These are phyloP conservation scores for Ericerus pela DNA, from an alignment of 1,140 invertebrate species.

Conservation along the genomic window DNA sequence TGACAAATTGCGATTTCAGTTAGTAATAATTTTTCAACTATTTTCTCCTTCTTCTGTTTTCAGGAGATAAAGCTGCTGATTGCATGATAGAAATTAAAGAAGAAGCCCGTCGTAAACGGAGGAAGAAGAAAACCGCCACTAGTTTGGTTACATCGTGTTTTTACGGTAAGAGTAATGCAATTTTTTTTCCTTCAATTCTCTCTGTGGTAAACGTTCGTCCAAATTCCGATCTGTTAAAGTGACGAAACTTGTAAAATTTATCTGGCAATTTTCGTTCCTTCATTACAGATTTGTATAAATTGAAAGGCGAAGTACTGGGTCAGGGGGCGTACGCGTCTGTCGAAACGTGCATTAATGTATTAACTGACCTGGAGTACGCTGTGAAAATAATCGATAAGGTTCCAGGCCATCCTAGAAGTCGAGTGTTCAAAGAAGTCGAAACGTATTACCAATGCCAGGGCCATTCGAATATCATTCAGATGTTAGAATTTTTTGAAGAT, in stretches of 20 bases:
- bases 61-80: slow-evolving; percentile 25
- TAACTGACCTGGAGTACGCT: slow-evolving; percentile 83
- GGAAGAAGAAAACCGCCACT: slow-evolving; percentile 75
- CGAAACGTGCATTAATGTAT: slow-evolving; percentile 78
- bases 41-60: not conserved
- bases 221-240: not conserved
- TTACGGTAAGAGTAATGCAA: slow-evolving; percentile 44
- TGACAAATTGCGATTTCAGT: not conserved
- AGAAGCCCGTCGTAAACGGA: slow-evolving; percentile 66
- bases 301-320: slow-evolving; percentile 88
- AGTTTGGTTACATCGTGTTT: slow-evolving; percentile 75
- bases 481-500: slow-evolving; percentile 95
- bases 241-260: not conserved
- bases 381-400: slow-evolving; percentile 97
- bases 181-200: not conserved
- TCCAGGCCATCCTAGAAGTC: slow-evolving; percentile 72
- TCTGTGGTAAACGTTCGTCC: not conserved
- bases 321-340: slow-evolving; percentile 93
- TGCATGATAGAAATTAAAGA: slow-evolving; percentile 60
- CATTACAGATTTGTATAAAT: slow-evolving; percentile 75
- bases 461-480: slow-evolving; percentile 91
- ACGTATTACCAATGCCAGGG: slow-evolving; percentile 95
- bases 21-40: not conserved
- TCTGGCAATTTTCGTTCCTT: slow-evolving; percentile 19
- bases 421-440: slow-evolving; percentile 95